Percentiles rank a stretch among this genome's conserved stretches.
phyloP scores from a whole-genome alignment of 2,888 invertebrate genomes.

The Synergus umbraculus region DNA sequence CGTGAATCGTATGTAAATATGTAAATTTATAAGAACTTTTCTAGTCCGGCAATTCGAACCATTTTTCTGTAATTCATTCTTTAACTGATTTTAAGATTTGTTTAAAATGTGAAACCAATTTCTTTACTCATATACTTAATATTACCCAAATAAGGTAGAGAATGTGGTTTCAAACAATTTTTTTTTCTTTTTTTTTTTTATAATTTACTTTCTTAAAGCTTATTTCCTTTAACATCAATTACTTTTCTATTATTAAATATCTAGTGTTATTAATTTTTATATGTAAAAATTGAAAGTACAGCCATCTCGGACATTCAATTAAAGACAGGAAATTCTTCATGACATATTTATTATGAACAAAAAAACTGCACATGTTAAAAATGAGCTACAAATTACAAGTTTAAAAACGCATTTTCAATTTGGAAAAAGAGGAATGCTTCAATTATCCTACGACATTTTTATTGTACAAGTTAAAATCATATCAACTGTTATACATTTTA shows the following conservation, averaged over 20 bases:
- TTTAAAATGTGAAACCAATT: constrained; percentile 30
- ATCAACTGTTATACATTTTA: background rate
- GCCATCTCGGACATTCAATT: constrained; percentile 7
- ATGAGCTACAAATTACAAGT: background rate
- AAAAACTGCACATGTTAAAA: background rate
- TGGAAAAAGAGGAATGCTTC: background rate
- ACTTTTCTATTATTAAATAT: background rate
- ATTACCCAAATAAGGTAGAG: background rate
- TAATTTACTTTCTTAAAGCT: background rate
- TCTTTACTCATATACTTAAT: background rate
- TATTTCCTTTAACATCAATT: background rate
- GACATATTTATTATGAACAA: constrained; percentile 7
- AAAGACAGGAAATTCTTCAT: background rate
- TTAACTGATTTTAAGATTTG: background rate
- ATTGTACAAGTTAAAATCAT: constrained; percentile 3
- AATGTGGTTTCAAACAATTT: constrained; percentile 8
- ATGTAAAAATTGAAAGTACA: constrained; percentile 31
- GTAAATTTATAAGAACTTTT: constrained; percentile 31
- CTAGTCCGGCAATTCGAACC: background rate
- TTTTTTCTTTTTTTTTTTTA: background rate
- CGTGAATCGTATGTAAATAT: constrained; percentile 35
- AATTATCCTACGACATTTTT: background rate
- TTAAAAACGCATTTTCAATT: background rate
- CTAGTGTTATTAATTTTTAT: background rate
- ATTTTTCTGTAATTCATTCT: constrained; percentile 1